Conservation (phyloP, 2,113 vertebrate species). For the Dicerorhinus sumatrensis region DNA sequence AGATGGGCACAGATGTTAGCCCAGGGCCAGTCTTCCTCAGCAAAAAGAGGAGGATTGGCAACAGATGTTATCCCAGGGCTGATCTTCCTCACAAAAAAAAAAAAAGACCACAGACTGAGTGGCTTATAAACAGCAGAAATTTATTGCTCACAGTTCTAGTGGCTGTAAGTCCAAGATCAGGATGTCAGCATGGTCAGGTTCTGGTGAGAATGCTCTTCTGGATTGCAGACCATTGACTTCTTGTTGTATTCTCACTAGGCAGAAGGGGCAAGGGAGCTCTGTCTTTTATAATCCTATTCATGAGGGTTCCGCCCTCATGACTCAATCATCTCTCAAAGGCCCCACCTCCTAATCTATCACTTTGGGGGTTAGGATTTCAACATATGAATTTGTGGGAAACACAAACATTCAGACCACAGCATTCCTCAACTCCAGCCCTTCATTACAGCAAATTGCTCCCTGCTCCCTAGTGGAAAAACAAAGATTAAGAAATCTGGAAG, state of each 20-base stretch:
- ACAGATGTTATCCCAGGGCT: too few species aligned
- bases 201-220: not conserved
- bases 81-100: not conserved
- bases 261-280: not conserved
- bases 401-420: not conserved
- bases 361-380: not conserved
- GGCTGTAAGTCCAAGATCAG: not conserved
- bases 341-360: not conserved
- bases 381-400: not conserved
- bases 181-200: not conserved
- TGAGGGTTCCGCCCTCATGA: not conserved
- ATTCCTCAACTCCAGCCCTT: not conserved
- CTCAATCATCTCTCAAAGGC: not conserved
- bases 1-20: too few species aligned
- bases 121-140: not conserved
- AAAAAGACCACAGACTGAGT: not conserved
- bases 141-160: not conserved
- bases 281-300: not conserved
- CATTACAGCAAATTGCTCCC: not conserved
- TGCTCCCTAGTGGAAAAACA: not conserved
- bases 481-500: constrained; percentile 22
- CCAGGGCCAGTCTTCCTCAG: too few species aligned
- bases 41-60: too few species aligned
- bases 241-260: not conserved
- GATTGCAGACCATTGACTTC: not conserved